Evolutionary conservation across 2,797 vertebrate species (phyloP).

Genomic region (Sebastes hubbsi): DNA sequence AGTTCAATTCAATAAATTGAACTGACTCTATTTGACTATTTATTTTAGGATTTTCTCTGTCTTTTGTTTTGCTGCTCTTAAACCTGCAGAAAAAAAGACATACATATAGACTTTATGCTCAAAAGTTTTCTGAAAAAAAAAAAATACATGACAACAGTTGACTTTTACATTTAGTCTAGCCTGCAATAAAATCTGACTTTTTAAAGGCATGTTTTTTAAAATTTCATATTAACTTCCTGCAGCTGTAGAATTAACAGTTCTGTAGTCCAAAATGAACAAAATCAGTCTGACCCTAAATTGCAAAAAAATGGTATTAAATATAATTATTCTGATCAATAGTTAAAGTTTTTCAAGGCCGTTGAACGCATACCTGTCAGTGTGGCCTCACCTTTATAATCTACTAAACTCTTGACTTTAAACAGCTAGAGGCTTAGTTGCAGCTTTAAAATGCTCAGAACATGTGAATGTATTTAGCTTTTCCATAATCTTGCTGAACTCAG

Average conservation of each 20-base stretch:
- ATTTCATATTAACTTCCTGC: background rate
- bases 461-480: background rate
- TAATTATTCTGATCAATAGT: too few species aligned
- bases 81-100: background rate
- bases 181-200: background rate
- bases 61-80: background rate
- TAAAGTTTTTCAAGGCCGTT: too few species aligned
- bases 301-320: too few species aligned
- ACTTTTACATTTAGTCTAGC: too few species aligned
- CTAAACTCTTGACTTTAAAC: too few species aligned
- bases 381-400: background rate
- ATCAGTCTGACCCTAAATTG: background rate
- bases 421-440: background rate
- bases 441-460: background rate
- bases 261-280: background rate
- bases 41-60: background rate
- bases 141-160: too few species aligned
- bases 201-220: too few species aligned
- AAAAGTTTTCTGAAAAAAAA: background rate
- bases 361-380: background rate
- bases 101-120: background rate
- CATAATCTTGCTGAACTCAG: background rate
- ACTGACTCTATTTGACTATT: background rate
- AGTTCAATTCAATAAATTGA: background rate
- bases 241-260: background rate